Conservation (phyloP, 2,113 vertebrate species). For the Dissostichus mawsoni region DNA sequence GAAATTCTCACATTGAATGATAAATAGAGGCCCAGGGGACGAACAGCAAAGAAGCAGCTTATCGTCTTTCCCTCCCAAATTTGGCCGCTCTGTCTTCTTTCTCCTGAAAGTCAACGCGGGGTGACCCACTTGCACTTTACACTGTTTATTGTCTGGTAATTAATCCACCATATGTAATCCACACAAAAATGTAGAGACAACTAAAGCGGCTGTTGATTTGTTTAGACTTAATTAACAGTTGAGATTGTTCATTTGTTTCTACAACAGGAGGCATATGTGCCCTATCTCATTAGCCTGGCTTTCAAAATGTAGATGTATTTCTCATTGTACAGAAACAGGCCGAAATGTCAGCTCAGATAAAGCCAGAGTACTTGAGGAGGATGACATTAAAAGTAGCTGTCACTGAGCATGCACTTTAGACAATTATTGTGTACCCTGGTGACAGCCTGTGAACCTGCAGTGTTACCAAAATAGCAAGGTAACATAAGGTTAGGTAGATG, state of each 20-base stretch:
- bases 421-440: conserved; percentile 67
- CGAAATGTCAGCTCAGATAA: conserved; percentile 16
- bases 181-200: conserved; percentile 61
- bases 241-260: conserved; percentile 64
- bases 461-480: conserved; percentile 71
- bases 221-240: conserved; percentile 70
- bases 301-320: conserved; percentile 39
- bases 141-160: conserved; percentile 74
- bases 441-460: conserved; percentile 52
- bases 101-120: conserved; percentile 75
- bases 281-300: conserved; percentile 54
- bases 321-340: conserved; percentile 38
- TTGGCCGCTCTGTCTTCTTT: conserved; percentile 76
- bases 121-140: conserved; percentile 79
- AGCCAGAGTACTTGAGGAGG: conserved; percentile 33
- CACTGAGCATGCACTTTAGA: conserved; percentile 58
- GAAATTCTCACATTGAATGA: conserved; percentile 87
- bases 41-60: conserved; percentile 83
- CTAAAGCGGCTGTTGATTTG: conserved; percentile 53
- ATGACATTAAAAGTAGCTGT: conserved; percentile 26
- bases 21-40: conserved; percentile 84
- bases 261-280: conserved; percentile 57
- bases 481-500: conserved; percentile 72
- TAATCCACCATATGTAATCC: conserved; percentile 77
- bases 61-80: conserved; percentile 83